phyloP scores from a whole-genome alignment of 2,888 invertebrate species.

The Athrips mouffetella region DNA sequence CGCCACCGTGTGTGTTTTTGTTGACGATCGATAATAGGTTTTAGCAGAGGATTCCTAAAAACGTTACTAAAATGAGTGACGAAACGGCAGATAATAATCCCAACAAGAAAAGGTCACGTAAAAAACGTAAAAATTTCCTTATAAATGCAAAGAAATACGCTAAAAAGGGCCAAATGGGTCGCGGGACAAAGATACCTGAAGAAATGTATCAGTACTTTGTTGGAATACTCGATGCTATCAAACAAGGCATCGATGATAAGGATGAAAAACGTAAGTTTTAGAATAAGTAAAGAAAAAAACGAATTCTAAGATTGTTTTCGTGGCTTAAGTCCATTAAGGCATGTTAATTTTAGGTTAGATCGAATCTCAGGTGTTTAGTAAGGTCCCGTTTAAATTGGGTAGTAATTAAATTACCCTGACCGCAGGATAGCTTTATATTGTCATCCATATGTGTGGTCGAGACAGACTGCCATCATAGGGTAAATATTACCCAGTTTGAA shows the following conservation, averaged over 20 bases:
- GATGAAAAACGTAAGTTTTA: conserved; percentile 83
- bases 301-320: not conserved
- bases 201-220: conserved; percentile 89
- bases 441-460: too few species aligned
- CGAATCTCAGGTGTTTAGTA: too few species aligned
- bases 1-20: conserved; percentile 20
- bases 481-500: too few species aligned
- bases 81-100: conserved; percentile 37
- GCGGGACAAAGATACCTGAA: conserved; percentile 83
- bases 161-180: conserved; percentile 84
- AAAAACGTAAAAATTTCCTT: conserved; percentile 82
- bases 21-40: too few species aligned
- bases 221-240: conserved; percentile 84
- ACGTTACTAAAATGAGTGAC: conserved; percentile 45
- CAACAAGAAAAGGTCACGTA: conserved; percentile 70
- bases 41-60: not conserved
- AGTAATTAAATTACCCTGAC: too few species aligned
- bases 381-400: too few species aligned
- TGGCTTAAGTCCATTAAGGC: too few species aligned
- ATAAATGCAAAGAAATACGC: conserved; percentile 87
- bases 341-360: not conserved
- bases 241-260: conserved; percentile 81
- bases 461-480: too few species aligned
- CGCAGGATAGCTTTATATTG: too few species aligned
- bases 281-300: not conserved